A percentile compares a stretch with the other conserved stretches of the same genome.
These are phyloP conservation scores for Hyposoter dolosus DNA, from an alignment of 2,888 invertebrate genomes.

Conservation along the genomic window DNA sequence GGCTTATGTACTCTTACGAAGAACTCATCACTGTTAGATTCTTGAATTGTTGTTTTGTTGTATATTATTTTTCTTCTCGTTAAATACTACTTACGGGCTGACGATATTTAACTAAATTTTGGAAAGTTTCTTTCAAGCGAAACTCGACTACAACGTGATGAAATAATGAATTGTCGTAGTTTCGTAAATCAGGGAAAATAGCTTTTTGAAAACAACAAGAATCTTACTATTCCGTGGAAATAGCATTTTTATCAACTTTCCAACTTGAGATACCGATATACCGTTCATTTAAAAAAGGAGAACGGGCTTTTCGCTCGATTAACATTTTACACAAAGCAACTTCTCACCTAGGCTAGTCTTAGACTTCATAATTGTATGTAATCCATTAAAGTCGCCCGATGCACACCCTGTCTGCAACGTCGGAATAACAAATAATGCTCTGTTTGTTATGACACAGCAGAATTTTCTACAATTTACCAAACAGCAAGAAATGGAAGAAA, in stretches of 20 bases:
- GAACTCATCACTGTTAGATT: neutral
- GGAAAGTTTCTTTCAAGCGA: neutral
- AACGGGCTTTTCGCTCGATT: neutral
- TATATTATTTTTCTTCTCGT: neutral
- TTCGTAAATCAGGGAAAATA: neutral
- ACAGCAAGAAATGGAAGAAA: neutral
- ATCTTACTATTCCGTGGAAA: neutral
- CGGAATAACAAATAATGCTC: neutral
- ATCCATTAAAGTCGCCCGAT: slow-evolving; percentile 13
- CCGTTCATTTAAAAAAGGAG: neutral
- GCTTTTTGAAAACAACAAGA: neutral
- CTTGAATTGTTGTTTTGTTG: neutral
- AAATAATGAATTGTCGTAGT: neutral
- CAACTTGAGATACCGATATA: neutral
- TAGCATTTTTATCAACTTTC: neutral
- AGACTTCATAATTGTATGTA: slow-evolving; percentile 12
- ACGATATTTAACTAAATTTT: neutral
- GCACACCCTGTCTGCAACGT: neutral
- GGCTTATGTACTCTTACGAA: slow-evolving; percentile 20
- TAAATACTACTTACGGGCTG: neutral
- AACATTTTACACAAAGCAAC: neutral
- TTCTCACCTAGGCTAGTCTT: neutral
- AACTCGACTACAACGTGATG: neutral
- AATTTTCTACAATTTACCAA: neutral
- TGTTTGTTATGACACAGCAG: neutral